Conservation (phyloP, 2,888 invertebrate species). For the Volucella bombylans region DNA sequence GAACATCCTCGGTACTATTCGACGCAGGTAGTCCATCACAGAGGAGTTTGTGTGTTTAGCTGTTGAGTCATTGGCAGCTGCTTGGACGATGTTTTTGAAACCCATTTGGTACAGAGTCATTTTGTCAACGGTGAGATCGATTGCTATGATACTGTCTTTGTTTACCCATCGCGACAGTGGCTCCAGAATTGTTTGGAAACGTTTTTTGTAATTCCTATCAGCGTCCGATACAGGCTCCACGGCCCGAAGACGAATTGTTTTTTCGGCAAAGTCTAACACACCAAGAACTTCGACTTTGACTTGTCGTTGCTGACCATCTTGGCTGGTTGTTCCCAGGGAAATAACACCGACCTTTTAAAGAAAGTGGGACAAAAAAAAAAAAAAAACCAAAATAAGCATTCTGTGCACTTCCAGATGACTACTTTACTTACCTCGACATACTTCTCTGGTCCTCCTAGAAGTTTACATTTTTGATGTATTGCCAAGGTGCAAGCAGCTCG, state of each 20-base stretch:
- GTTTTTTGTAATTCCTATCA: constrained; percentile 90
- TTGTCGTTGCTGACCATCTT: constrained; percentile 89
- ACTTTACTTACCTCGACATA: constrained; percentile 84
- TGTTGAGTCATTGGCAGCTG: constrained; percentile 81
- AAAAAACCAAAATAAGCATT: not conserved
- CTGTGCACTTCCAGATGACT: not conserved
- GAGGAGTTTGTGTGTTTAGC: constrained; percentile 87
- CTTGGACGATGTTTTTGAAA: constrained; percentile 89
- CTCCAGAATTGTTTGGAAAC: constrained; percentile 92
- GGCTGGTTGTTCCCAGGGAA: constrained; percentile 92
- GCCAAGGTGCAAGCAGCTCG: constrained; percentile 91
- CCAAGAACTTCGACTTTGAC: constrained; percentile 95
- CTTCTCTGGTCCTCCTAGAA: constrained; percentile 88
- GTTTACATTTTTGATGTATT: constrained; percentile 89
- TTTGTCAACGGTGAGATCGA: constrained; percentile 93
- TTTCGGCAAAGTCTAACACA: constrained; percentile 89
- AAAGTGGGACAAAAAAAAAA: not conserved
- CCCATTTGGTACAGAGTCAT: constrained; percentile 90
- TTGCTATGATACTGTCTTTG: constrained; percentile 89
- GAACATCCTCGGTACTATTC: constrained; percentile 95
- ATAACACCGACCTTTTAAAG: constrained; percentile 87
- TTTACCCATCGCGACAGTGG: constrained; percentile 91
- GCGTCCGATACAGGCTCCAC: constrained; percentile 91
- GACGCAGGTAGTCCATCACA: constrained; percentile 93
- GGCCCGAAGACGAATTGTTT: constrained; percentile 89